Evolutionary conservation across 92 coral and sea anemone genomes (phyloP), one percentile per base, ranked within the genome.

Genomic region (Parazoanthus swiftii): DNA sequence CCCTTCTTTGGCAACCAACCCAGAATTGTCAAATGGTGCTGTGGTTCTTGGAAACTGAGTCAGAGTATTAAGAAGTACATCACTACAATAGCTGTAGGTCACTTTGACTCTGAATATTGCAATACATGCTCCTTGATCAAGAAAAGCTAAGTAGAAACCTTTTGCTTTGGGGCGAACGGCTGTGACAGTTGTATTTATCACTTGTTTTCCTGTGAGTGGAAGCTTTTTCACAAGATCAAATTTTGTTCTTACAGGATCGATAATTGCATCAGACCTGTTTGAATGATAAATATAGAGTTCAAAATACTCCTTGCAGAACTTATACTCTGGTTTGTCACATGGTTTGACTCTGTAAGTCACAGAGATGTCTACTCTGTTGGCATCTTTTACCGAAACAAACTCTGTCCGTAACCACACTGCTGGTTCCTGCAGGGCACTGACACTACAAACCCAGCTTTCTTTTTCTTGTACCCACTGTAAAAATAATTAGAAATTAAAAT

Each of bases 321-420:
- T 14, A 16, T 0, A 25, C 5, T 25, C 1, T 15, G 1, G 29
- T 18, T 4, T 2, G 7, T 63, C 11, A 16, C 86, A 83, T 39
- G 86, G 44, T 44, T 44, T n/a, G 4, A 70, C 43, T 20, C 77
- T 51, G 39, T 83, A 83, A 15, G 63, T 70, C 42, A 83, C 65
- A 29, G 77, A 68, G 74, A 83, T 70, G n/a, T 83, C 86, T 20
- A 63, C 78, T 46, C 86, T 68, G 8, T 70, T 83, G 36, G 86
- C 86, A 43, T 48, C 77, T 83, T 70, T 46, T 0, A 14, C 78
- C 3, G 35, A 15, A 8, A 83, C 71, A 83, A 14, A 70, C 6
- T 83, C 51, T 25, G 86, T 83, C 20, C 63, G 63, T 35, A 83
- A 29, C 86, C 86, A 83, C 33, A 70, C 76, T 8, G 78, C 26